Percentiles rank a stretch among this genome's conserved stretches.
Conservation (phyloP, 2,888 invertebrate genomes). For the Rambutsinella grinnellia region DNA sequence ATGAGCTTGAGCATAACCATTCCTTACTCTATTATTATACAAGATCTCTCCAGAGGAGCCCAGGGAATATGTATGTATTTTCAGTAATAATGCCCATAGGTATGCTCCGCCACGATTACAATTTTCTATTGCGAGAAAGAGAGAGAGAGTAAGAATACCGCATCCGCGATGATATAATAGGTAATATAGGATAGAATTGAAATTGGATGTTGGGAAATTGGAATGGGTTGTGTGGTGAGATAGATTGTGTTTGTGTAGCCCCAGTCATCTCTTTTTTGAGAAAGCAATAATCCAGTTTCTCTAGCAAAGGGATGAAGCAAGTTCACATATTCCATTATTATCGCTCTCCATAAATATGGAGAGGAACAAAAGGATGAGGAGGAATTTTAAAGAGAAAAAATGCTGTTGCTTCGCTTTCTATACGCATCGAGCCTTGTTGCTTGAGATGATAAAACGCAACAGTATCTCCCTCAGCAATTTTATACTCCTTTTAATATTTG, state of each 20-base stretch:
- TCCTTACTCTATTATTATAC: neutral
- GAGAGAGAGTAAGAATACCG: slow-evolving; percentile 32
- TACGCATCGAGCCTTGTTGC: too few relatives aligned
- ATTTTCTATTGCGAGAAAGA: slow-evolving; percentile 56
- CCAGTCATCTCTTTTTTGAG: neutral
- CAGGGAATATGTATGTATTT: slow-evolving; percentile 23
- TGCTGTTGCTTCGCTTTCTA: too few relatives aligned
- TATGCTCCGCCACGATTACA: slow-evolving; percentile 55
- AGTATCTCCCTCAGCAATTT: slow-evolving; percentile 27
- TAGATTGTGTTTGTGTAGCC: slow-evolving; percentile 18
- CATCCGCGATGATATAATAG: slow-evolving; percentile 53
- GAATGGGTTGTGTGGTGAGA: slow-evolving; percentile 51
- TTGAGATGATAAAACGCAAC: slow-evolving; percentile 35
- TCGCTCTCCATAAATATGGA: too few relatives aligned
- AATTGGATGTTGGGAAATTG: slow-evolving; percentile 58
- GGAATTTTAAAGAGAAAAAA: too few relatives aligned
- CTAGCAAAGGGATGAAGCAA: too few relatives aligned
- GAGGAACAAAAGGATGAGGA: too few relatives aligned
- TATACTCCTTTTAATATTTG: too few relatives aligned
- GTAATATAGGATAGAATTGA: slow-evolving; percentile 55
- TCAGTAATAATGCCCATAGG: slow-evolving; percentile 58
- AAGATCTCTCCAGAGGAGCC: neutral
- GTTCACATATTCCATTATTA: too few relatives aligned
- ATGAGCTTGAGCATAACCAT: too few relatives aligned
- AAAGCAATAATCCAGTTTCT: neutral